Conservation (phyloP, 1,140 invertebrate species). For the Lineus longissimus region DNA sequence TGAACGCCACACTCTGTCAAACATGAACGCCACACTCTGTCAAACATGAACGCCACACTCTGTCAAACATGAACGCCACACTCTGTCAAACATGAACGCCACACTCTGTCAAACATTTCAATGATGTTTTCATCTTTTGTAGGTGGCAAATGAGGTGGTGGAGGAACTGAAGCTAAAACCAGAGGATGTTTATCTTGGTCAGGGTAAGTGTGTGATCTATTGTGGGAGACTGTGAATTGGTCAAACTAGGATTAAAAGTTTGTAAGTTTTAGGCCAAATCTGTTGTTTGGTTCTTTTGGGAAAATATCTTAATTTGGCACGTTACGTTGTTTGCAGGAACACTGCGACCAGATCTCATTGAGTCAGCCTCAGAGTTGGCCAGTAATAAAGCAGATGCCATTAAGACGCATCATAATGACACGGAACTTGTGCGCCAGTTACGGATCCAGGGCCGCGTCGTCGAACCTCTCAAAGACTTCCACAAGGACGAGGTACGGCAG, state of each 20-base stretch:
- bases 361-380: conserved; percentile 85
- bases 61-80: too few species aligned
- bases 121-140: conserved; percentile 10
- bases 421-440: conserved; percentile 85
- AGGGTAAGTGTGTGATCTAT: too few species aligned
- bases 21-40: too few species aligned
- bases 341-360: conserved; percentile 94
- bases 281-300: too few species aligned
- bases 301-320: too few species aligned
- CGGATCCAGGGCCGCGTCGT: conserved; percentile 83
- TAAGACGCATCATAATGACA: conserved; percentile 99
- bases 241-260: neutral
- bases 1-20: too few species aligned
- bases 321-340: conserved; percentile 64
- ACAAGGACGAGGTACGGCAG: conserved; percentile 91
- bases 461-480: conserved; percentile 97
- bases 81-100: too few species aligned
- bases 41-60: too few species aligned
- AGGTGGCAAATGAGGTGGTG: conserved; percentile 53
- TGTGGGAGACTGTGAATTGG: too few species aligned
- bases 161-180: conserved; percentile 47
- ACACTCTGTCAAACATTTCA: too few species aligned
- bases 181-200: conserved; percentile 50
- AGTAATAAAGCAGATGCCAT: conserved; percentile 87
- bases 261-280: too few species aligned